phyloP scores from a whole-genome alignment of 1,140 invertebrate genomes.

The Saccostrea glomerata region DNA sequence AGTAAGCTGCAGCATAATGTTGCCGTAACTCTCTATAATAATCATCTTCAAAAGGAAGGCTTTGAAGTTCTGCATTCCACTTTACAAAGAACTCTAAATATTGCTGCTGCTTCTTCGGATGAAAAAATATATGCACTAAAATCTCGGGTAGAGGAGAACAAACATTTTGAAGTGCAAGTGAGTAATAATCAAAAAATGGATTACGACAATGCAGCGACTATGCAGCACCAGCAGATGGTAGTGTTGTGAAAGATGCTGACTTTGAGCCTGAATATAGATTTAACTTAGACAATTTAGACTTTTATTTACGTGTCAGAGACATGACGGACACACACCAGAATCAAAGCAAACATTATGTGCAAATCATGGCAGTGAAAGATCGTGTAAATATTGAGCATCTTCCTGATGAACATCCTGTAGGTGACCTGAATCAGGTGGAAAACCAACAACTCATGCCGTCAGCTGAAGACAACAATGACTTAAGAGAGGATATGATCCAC shows the following conservation, averaged over 20 bases:
- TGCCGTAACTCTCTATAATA: conserved; percentile 27
- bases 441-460: neutral
- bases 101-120: neutral
- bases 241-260: neutral
- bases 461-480: neutral
- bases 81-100: neutral
- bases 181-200: neutral
- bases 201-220: too few species aligned
- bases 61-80: neutral
- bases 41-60: conserved; percentile 36
- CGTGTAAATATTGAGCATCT: conserved; percentile 11
- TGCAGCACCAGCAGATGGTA: neutral
- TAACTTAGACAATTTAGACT: conserved; percentile 30
- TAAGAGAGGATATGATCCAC: conserved; percentile 24
- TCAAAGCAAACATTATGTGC: neutral
- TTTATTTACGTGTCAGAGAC: neutral
- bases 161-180: neutral
- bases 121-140: neutral
- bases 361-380: conserved; percentile 32
- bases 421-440: neutral
- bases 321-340: conserved; percentile 21
- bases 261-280: neutral
- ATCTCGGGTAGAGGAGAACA: neutral
- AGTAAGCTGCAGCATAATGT: conserved; percentile 26
- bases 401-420: neutral